Evolutionary conservation across 2,797 vertebrate species (phyloP), one percentile per base, ranked within the genome.

Genomic region (Kryptopterus vitreolus): DNA sequence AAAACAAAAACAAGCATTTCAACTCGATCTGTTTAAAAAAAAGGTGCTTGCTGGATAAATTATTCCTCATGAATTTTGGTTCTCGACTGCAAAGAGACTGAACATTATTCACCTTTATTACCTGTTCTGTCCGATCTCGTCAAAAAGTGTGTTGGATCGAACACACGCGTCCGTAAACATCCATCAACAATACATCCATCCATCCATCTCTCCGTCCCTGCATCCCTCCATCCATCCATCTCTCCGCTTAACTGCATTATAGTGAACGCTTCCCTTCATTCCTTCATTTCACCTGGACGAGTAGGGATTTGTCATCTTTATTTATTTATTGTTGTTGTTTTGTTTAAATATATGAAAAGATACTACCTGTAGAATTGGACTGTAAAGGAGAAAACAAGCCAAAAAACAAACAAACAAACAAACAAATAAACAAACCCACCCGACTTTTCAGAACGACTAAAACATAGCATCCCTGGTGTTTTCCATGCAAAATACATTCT

Each of bases 11-110:
- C 84, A 85, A 35, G 43, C 85, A 89, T 75, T 89, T 90, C 92
- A 73, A 92, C 88, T 61, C 79, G 87, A 87, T 88, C 90, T 74
- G 70, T 92, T 92, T 90, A 89, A 76, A 81, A 81, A 88, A 85
- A 91, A 91, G 91, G 91, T 89, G 86, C 88, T 88, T 84, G 82
- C 84, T 85, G 87, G 9, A 80, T 83, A 43, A 43, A 43, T 43
- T 43, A n/a, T 82, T 86, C 86, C 85, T 83, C 68, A 77, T 82
- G 59, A 85, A 84, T 84, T 75, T 81, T 65, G 77, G 61, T 83
- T 82, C 55, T 72, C 55, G 82, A 79, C 74, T 73, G 35, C 35
- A 66, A 43, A 43, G 74, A 75, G 76, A 85, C 72, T 57, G 48
- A 61, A 78, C 16, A 77, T 71, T 29, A 68, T 76, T 76, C 11